Percentiles rank a stretch among this genome's conserved stretches.
Evolutionary conservation across 1,140 invertebrate species (phyloP).

Genomic region (Planococcus citri): DNA sequence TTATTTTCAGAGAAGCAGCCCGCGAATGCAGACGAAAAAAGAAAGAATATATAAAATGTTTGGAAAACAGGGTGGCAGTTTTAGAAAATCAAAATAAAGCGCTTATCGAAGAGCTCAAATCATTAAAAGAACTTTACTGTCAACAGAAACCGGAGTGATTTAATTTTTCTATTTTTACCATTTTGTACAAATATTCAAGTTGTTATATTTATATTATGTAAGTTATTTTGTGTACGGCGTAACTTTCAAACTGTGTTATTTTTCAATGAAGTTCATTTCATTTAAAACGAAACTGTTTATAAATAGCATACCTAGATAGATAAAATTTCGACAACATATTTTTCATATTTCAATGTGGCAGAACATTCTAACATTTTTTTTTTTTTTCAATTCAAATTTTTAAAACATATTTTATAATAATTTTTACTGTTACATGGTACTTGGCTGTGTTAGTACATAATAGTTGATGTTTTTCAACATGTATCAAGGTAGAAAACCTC

Average conservation of each 20-base stretch:
- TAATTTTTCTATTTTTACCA: not conserved
- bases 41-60: constrained; percentile 99
- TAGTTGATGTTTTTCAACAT: not conserved
- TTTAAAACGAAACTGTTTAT: not conserved
- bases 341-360: not conserved
- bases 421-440: not conserved
- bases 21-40: constrained; percentile 98
- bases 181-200: not conserved
- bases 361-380: not conserved
- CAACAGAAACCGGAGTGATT: constrained; percentile 74
- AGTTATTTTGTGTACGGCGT: not conserved
- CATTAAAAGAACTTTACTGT: constrained; percentile 96
- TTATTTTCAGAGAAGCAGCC: constrained; percentile 67
- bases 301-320: too few species aligned
- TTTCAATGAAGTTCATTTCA: not conserved
- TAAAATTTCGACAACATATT: not conserved
- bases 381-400: not conserved
- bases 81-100: constrained; percentile 99
- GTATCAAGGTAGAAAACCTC: not conserved
- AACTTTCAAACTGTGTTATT: constrained; percentile 7
- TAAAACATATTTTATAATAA: not conserved
- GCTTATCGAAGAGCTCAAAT: constrained; percentile 96
- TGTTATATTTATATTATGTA: not conserved
- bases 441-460: constrained; percentile 3
- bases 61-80: constrained; percentile 97